These are phyloP conservation scores for Merops nubicus DNA, from an alignment of 2,113 vertebrate species.

Conservation along the genomic window DNA sequence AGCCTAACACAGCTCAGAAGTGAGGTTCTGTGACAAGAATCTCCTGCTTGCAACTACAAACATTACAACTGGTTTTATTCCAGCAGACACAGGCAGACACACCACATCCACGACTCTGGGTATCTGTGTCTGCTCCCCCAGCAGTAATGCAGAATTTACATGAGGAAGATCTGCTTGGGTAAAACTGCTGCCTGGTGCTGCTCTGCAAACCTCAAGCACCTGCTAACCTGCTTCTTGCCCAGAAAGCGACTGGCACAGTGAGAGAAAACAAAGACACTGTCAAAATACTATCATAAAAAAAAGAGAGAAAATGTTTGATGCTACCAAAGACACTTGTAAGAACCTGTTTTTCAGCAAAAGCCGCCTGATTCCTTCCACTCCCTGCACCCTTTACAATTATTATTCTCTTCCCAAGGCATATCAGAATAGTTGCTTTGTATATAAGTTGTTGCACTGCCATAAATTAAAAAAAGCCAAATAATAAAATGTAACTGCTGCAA, in stretches of 20 bases:
- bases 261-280: background rate
- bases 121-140: background rate
- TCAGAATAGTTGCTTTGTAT: background rate
- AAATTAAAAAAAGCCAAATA: conserved; percentile 38
- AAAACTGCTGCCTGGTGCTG: background rate
- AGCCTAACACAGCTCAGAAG: background rate
- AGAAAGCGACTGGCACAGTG: background rate
- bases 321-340: background rate
- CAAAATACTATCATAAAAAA: background rate
- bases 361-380: background rate
- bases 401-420: background rate
- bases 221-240: background rate
- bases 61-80: background rate
- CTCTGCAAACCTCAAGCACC: background rate
- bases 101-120: accelerated
- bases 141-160: accelerated
- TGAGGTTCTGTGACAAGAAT: background rate
- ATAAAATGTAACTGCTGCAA: conserved; percentile 44
- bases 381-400: background rate
- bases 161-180: accelerated
- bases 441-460: conserved; percentile 3
- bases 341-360: background rate
- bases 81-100: background rate
- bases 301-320: background rate
- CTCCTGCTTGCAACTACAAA: background rate